Evolutionary conservation across 2,113 vertebrate genomes (phyloP).

Genomic region (Suncus etruscus): DNA sequence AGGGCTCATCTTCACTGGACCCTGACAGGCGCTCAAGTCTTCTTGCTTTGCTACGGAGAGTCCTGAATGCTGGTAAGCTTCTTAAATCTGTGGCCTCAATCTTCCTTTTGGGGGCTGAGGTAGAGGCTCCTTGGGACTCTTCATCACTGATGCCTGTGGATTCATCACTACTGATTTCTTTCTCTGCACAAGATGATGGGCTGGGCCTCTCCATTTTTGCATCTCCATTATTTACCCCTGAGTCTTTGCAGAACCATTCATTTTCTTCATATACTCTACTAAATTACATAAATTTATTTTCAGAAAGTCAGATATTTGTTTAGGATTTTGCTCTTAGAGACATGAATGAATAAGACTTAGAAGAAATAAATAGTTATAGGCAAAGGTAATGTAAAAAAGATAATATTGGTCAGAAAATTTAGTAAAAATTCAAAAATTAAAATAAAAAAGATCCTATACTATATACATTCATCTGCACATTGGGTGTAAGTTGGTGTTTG

Average conservation of each 20-base stretch:
- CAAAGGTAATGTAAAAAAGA: background rate
- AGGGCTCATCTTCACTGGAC: background rate
- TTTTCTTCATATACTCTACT: background rate
- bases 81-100: background rate
- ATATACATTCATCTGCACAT: no score
- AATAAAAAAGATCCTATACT: background rate
- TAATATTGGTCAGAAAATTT: background rate
- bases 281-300: background rate
- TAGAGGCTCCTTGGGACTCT: accelerated
- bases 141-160: background rate
- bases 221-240: background rate
- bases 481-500: no score
- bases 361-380: background rate
- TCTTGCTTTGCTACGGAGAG: background rate
- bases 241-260: background rate
- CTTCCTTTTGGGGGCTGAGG: accelerated
- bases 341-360: background rate
- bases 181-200: background rate
- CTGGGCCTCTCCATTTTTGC: background rate
- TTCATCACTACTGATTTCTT: slow-evolving; percentile 70
- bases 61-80: background rate
- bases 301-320: background rate
- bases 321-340: background rate
- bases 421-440: background rate
- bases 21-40: background rate